phyloP scores from a whole-genome alignment of 2,888 invertebrate genomes.

The Tupiocoris notatus region DNA sequence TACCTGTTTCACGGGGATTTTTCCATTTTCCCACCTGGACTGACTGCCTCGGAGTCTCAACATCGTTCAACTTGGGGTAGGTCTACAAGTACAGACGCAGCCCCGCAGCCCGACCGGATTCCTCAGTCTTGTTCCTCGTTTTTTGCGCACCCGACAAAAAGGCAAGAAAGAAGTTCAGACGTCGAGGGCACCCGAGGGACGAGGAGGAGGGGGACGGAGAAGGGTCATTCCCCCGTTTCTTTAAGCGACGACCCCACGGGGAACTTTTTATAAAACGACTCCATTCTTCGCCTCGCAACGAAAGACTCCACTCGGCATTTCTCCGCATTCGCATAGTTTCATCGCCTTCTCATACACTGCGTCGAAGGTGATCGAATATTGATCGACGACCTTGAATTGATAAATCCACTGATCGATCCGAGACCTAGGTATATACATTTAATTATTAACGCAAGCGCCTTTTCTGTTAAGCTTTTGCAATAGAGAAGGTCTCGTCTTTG shows the following conservation, averaged over 20 bases:
- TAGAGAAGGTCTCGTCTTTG: no score
- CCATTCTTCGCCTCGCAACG: not conserved
- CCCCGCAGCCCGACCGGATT: constrained; percentile 39
- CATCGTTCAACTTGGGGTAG: not conserved
- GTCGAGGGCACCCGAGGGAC: constrained; percentile 3
- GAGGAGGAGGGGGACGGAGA: not conserved
- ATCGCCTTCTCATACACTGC: no score
- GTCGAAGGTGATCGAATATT: no score
- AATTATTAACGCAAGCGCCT: no score
- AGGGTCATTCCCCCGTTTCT: constrained; percentile 41
- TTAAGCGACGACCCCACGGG: constrained; percentile 36
- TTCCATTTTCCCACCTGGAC: not conserved
- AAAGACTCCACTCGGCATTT: not conserved
- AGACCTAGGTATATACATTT: no score
- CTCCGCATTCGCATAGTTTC: not conserved
- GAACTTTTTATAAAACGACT: not conserved
- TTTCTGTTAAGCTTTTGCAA: no score
- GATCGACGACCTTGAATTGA: no score
- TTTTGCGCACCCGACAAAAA: constrained; percentile 32
- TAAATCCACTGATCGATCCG: no score
- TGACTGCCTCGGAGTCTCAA: not conserved
- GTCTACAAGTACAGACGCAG: not conserved
- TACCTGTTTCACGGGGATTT: not conserved
- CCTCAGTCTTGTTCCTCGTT: constrained; percentile 38
- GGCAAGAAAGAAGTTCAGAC: not conserved